These are phyloP conservation scores for Ophioninae sp. DNA, from an alignment of 2,888 invertebrate genomes.

Conservation along the genomic window DNA sequence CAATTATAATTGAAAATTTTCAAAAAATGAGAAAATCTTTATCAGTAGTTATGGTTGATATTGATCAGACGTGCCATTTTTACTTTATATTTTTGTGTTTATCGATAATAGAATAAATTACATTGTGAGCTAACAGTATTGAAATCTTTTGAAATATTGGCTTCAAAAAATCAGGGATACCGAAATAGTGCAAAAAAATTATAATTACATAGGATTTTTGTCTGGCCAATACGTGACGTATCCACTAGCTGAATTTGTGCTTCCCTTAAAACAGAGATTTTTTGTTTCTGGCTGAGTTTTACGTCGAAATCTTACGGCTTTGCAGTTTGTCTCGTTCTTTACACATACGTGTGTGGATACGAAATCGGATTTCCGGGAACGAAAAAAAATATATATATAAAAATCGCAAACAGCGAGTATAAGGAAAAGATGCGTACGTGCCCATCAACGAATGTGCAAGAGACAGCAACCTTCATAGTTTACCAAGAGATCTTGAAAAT, in stretches of 20 bases:
- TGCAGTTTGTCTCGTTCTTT: conserved; percentile 11
- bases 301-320: conserved; percentile 5
- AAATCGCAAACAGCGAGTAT: conserved; percentile 14
- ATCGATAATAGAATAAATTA: no score
- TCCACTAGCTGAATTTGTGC: neutral
- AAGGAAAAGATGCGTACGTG: conserved; percentile 42
- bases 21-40: no score
- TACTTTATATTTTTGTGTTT: no score
- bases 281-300: neutral
- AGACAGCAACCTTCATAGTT: conserved; percentile 6
- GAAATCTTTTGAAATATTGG: no score
- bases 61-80: no score
- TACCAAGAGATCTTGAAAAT: conserved; percentile 47
- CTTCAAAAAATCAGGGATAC: no score
- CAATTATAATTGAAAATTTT: no score
- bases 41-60: no score
- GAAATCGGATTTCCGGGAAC: neutral
- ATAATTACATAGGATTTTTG: neutral
- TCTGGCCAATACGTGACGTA: neutral
- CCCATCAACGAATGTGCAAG: conserved; percentile 22
- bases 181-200: neutral
- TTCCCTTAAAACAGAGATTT: neutral
- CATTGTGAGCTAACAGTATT: no score
- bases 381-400: neutral
- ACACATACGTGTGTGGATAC: neutral